Conservation (phyloP, 2,797 vertebrate genomes). For the Artibeus lituratus region DNA sequence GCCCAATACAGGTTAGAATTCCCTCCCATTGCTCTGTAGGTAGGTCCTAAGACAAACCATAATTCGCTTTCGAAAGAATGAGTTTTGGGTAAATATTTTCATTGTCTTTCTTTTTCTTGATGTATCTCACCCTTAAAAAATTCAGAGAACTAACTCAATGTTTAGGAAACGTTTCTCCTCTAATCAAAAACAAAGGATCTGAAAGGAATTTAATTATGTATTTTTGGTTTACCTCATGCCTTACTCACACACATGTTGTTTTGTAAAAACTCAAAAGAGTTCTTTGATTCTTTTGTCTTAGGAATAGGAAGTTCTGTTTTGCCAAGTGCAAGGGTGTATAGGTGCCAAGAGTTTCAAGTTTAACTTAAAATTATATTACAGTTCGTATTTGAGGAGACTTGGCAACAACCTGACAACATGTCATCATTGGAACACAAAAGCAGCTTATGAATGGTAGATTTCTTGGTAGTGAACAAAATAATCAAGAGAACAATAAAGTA, state of each 20-base stretch:
- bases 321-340: background rate
- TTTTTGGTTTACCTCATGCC: slow-evolving; percentile 46
- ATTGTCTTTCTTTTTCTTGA: background rate
- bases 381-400: slow-evolving; percentile 49
- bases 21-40: background rate
- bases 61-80: background rate
- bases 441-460: background rate
- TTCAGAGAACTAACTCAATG: background rate
- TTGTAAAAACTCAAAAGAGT: slow-evolving; percentile 50
- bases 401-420: background rate
- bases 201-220: slow-evolving; percentile 44
- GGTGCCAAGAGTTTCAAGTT: slow-evolving; percentile 57
- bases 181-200: slow-evolving; percentile 40
- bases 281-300: slow-evolving; percentile 45
- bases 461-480: slow-evolving; percentile 9
- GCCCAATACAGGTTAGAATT: background rate
- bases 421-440: slow-evolving; percentile 28
- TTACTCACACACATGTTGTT: slow-evolving; percentile 43
- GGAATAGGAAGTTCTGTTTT: slow-evolving; percentile 43
- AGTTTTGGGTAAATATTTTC: background rate
- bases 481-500: background rate
- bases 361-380: slow-evolving; percentile 58
- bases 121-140: background rate
- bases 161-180: slow-evolving; percentile 9
- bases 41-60: background rate